phyloP scores from a whole-genome alignment of 2,888 invertebrate species.

The Megastigmus dorsalis region DNA sequence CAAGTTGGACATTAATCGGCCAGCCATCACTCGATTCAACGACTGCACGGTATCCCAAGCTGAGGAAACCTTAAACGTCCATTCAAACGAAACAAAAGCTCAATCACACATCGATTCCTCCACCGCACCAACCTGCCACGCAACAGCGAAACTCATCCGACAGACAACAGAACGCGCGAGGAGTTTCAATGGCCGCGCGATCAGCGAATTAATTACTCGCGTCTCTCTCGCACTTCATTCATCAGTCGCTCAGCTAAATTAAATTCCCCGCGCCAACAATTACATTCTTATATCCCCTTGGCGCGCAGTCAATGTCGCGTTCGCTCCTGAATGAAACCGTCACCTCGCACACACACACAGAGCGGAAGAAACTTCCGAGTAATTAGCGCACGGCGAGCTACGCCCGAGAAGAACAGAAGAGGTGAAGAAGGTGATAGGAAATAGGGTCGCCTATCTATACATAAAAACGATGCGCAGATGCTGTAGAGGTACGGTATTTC shows the following conservation, averaged over 20 bases:
- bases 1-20: too few species aligned
- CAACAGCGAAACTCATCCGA: not conserved
- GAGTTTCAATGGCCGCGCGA: not conserved
- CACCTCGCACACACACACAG: too few species aligned
- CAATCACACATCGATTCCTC: not conserved
- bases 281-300: too few species aligned
- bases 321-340: too few species aligned
- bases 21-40: not conserved
- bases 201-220: not conserved
- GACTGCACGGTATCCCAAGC: not conserved
- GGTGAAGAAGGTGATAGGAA: not conserved
- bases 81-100: not conserved
- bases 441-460: not conserved
- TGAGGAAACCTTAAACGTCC: not conserved
- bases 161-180: not conserved
- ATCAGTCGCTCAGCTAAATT: too few species aligned
- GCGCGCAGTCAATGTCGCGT: too few species aligned
- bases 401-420: too few species aligned
- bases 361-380: too few species aligned
- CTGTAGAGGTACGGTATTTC: conserved; percentile 48
- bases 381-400: too few species aligned
- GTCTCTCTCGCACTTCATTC: conserved; percentile 7
- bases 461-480: not conserved
- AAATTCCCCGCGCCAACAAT: too few species aligned
- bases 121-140: not conserved